Evolutionary conservation across 2,797 vertebrate genomes (phyloP), one percentile per base, ranked within the genome.

Genomic region (Austrolebias charrua): DNA sequence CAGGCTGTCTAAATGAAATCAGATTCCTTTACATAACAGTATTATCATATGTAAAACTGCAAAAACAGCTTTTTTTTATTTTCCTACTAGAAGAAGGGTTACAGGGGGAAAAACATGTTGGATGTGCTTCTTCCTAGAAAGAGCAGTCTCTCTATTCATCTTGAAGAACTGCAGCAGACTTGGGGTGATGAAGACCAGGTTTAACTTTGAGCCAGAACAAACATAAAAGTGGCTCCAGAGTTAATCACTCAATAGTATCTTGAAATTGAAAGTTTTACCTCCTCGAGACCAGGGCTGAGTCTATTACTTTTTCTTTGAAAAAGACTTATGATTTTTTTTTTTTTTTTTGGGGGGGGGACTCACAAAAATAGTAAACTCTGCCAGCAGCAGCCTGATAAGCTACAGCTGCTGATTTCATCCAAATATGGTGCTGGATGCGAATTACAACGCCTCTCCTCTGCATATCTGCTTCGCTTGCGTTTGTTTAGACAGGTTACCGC

Each of bases 401-500:
- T 57, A 18, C 80, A 82, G 78, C 81, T 86, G 86, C 85, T 79
- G 74, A 56, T 51, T 64, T 58, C 56, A 40, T 73, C 82, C 83
- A 84, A 79, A 85, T 83, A 86, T 80, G 81, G 83, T 57, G 8
- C 20, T 74, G 73, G 71, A 75, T 62, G 38, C 38, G 38, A 40
- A 58, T 78, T 60, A 55, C 38, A 47, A 71, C 80, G 61, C 58
- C 49, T 58, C 61, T 66, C 56, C 58, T 69, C 64, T 61, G 44
- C 58, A 64, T 38, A 63, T 85, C 69, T 45, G 24, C 79, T 85
- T 76, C 80, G 58, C 81, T 66, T 73, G 79, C 83, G 75, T 35
- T 87, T 90, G 87, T 91, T 91, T 90, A 72, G 89, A 90, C 85
- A 89, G 76, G 84, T 73, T 74, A 64, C 73, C 83, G 72, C 86